Evolutionary conservation across 2,888 invertebrate genomes (phyloP).

Genomic region (Parapristionchus giblindavisi): DNA sequence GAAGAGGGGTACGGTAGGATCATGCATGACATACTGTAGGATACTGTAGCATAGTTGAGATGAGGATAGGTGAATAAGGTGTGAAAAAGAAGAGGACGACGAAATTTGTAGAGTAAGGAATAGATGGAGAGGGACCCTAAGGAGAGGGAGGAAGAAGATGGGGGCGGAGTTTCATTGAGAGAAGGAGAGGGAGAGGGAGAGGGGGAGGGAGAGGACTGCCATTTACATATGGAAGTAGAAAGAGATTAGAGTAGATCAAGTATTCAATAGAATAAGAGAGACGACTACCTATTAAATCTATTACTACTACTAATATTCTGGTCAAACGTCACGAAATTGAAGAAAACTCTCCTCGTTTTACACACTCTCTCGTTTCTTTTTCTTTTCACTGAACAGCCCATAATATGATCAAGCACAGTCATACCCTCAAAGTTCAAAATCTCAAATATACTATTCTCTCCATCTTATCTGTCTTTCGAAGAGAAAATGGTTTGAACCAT

Average conservation of each 20-base stretch:
- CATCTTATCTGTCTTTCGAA: too few relatives aligned
- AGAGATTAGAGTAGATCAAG: conserved; percentile 18
- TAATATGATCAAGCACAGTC: too few relatives aligned
- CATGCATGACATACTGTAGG: conserved; percentile 11
- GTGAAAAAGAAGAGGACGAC: neutral
- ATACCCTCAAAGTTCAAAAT: too few relatives aligned
- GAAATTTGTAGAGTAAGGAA: conserved; percentile 4
- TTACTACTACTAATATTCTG: too few relatives aligned
- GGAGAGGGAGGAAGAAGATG: conserved; percentile 7
- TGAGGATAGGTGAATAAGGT: conserved; percentile 1
- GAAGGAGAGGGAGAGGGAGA: neutral
- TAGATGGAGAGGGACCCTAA: conserved; percentile 15
- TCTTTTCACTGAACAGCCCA: too few relatives aligned
- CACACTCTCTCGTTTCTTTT: too few relatives aligned
- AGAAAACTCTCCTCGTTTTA: too few relatives aligned
- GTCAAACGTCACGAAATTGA: too few relatives aligned
- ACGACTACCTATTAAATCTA: too few relatives aligned
- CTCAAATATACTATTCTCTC: too few relatives aligned
- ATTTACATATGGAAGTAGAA: conserved; percentile 32
- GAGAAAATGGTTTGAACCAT: too few relatives aligned
- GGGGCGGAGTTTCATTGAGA: conserved; percentile 13
- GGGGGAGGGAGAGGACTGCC: conserved; percentile 28
- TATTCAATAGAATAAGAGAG: too few relatives aligned
- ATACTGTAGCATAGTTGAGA: neutral
- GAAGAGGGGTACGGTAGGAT: neutral